Conservation (phyloP, 37 sponge, comb jelly and placozoan genomes). For the Petrosia ficiformis region DNA sequence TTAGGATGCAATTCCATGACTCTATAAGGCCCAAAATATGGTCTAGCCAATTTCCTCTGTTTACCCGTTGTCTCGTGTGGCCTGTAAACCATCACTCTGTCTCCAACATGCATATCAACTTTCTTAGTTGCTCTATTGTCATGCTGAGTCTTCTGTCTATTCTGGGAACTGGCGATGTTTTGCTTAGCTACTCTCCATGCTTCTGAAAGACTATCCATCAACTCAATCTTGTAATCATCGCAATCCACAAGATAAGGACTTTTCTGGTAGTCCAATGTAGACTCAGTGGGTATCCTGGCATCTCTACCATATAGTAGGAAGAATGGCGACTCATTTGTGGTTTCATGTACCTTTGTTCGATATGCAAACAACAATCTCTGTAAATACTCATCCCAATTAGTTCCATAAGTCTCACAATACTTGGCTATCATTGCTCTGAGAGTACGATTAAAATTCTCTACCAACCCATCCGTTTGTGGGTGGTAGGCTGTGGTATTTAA, state of each 20-base stretch:
- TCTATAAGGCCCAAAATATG: constrained; percentile 8
- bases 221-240: constrained; percentile 19
- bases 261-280: neutral
- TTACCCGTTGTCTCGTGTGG: neutral
- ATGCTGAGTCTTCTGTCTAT: constrained; percentile 1
- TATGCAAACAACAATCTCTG: constrained; percentile 15
- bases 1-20: neutral
- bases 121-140: neutral
- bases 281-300: neutral
- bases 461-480: constrained; percentile 7
- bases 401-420: neutral
- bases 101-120: neutral
- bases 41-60: neutral
- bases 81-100: constrained; percentile 4
- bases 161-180: neutral
- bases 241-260: constrained; percentile 7
- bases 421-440: constrained; percentile 12
- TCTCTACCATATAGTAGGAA: constrained; percentile 24
- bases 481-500: constrained; percentile 13
- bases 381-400: constrained; percentile 11
- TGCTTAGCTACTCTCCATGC: constrained; percentile 6
- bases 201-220: neutral
- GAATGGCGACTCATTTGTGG: constrained; percentile 12
- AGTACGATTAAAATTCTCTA: constrained; percentile 1
- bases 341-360: constrained; percentile 14